A percentile compares a stretch with the other conserved stretches of the same genome.
Evolutionary conservation across 2,888 invertebrate genomes (phyloP).

Genomic region (Minunthozetes semirufus): DNA sequence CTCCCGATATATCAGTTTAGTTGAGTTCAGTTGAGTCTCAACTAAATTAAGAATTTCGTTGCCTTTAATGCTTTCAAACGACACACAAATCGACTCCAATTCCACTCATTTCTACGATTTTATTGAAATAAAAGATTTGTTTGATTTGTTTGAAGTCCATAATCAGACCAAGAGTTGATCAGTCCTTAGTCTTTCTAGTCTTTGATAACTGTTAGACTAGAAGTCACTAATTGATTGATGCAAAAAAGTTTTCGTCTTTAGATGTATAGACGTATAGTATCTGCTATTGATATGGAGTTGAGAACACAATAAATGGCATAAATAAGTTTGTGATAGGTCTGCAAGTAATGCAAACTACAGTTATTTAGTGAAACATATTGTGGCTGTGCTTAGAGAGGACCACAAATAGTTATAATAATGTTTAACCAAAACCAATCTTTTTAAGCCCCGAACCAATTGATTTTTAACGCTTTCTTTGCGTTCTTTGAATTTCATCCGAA

Average conservation of each 20-base stretch:
- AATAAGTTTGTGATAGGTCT: no score
- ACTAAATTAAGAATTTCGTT: no score
- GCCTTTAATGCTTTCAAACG: no score
- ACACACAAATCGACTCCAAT: no score
- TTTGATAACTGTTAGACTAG: no score
- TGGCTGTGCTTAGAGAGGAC: slow-evolving; percentile 4
- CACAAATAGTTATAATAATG: slow-evolving; percentile 19
- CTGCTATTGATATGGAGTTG: background rate
- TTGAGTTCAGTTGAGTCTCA: background rate
- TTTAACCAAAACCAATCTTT: background rate
- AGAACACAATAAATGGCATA: background rate
- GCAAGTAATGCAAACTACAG: background rate
- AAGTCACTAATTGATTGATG: no score
- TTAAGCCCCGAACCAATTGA: slow-evolving; percentile 24
- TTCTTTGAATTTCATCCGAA: slow-evolving; percentile 1
- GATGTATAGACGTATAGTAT: background rate
- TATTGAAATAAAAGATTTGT: no score
- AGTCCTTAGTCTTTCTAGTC: no score
- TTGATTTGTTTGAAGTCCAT: no score
- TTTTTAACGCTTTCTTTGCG: slow-evolving; percentile 7
- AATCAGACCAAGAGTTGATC: background rate
- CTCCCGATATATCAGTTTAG: no score
- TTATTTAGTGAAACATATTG: slow-evolving; percentile 27
- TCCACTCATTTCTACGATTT: no score
- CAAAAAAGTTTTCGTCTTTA: background rate